Evolutionary conservation across 2,888 invertebrate genomes (phyloP).

Genomic region (Neoitamus cyanurus): DNA sequence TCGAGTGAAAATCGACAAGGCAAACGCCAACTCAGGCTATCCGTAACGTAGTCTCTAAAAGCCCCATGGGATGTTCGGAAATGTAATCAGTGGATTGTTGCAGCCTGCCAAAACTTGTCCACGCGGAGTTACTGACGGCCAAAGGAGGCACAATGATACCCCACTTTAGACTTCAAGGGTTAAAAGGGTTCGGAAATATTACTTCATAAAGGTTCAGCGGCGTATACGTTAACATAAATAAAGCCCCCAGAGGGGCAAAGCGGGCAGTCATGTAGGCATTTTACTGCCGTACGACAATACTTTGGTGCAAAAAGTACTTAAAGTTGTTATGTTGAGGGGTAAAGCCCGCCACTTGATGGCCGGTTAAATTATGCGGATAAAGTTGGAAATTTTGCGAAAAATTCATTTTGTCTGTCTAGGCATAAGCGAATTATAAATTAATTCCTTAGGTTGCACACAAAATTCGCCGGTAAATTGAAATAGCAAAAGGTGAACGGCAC

Average conservation of each 20-base stretch:
- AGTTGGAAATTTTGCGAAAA: background rate
- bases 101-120: background rate
- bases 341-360: background rate
- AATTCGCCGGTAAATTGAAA: background rate
- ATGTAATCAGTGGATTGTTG: constrained; percentile 24
- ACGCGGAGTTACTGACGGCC: background rate
- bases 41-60: background rate
- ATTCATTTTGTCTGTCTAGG: background rate
- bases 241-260: background rate
- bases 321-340: background rate
- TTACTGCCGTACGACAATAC: background rate
- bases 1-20: background rate
- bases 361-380: background rate
- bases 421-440: background rate
- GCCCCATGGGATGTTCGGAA: background rate
- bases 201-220: constrained; percentile 9
- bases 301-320: background rate
- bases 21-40: background rate
- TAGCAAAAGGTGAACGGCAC: background rate
- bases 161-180: constrained; percentile 2
- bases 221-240: background rate
- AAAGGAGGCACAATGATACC: background rate
- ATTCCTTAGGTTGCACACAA: background rate
- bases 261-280: background rate
- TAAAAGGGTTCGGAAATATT: constrained; percentile 22